Evolutionary conservation across 2,113 vertebrate species (phyloP).

Genomic region (Gnathonemus echidnorhynchus): DNA sequence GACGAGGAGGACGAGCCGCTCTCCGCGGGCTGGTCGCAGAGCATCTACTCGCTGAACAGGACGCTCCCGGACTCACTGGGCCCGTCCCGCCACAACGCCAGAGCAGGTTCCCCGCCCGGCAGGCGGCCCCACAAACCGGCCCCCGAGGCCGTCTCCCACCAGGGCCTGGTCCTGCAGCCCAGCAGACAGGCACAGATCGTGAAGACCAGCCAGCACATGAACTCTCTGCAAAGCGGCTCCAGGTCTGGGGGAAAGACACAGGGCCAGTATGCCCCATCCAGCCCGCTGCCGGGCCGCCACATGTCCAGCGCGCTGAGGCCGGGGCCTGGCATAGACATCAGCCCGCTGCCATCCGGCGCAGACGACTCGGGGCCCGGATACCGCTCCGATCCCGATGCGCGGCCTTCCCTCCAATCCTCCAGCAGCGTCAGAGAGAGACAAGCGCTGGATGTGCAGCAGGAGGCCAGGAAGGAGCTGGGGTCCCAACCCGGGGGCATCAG

Average conservation of each 20-base stretch:
- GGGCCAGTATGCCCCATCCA: constrained; percentile 67
- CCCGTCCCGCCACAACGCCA: constrained; percentile 55
- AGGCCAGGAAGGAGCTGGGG: constrained; percentile 52
- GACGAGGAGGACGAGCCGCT: constrained; percentile 54
- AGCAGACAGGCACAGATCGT: constrained; percentile 76
- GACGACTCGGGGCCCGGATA: constrained; percentile 15
- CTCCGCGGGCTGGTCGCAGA: constrained; percentile 53
- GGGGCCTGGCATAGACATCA: constrained; percentile 51
- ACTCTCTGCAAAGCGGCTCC: constrained; percentile 59
- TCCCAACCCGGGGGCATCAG: constrained; percentile 57
- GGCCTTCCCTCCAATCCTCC: constrained; percentile 40
- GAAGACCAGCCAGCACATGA: constrained; percentile 79
- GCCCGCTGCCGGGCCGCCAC: constrained; percentile 66
- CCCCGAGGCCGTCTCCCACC: constrained; percentile 50
- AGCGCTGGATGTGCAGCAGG: constrained; percentile 42
- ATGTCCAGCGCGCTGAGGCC: constrained; percentile 53
- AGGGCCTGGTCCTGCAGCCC: constrained; percentile 66
- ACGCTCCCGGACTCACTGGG: constrained; percentile 64
- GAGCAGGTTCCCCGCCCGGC: constrained; percentile 48
- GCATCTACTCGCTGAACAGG: constrained; percentile 60
- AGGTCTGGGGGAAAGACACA: constrained; percentile 56
- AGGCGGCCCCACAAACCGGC: constrained; percentile 46
- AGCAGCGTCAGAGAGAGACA: constrained; percentile 67
- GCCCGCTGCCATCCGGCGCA: constrained; percentile 25
- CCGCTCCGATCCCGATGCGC: constrained; percentile 49